These are phyloP conservation scores for Recurvirostra avosetta DNA, from an alignment of 2,113 vertebrate species.

Conservation along the genomic window DNA sequence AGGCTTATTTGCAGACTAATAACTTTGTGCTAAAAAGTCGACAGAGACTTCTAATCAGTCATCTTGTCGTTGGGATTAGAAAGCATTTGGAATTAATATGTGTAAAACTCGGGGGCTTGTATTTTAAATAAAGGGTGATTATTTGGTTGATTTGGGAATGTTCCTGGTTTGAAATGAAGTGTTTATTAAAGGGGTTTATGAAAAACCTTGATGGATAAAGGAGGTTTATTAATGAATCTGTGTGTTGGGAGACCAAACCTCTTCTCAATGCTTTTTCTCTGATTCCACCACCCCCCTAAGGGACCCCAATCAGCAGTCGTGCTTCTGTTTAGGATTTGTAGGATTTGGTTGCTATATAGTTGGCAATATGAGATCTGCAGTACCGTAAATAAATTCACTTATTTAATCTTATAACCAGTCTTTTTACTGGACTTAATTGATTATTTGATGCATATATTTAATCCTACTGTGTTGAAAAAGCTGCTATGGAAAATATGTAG, in stretches of 20 bases:
- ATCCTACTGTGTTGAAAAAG: constrained; percentile 43
- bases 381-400: constrained; percentile 76
- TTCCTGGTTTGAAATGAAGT: constrained; percentile 41
- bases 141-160: constrained; percentile 22
- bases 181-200: neutral
- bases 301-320: constrained; percentile 55
- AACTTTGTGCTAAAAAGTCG: neutral
- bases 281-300: constrained; percentile 42
- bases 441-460: constrained; percentile 64
- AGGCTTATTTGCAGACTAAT: neutral
- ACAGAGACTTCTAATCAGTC: constrained; percentile 11
- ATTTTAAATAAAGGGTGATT: constrained; percentile 56
- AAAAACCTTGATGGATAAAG: constrained; percentile 42
- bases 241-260: constrained; percentile 40
- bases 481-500: constrained; percentile 40
- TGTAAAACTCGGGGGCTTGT: constrained; percentile 48
- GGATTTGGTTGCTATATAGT: constrained; percentile 64
- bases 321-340: constrained; percentile 62
- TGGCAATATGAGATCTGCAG: constrained; percentile 66
- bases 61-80: neutral
- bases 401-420: constrained; percentile 72
- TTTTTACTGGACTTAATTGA: constrained; percentile 65
- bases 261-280: constrained; percentile 42
- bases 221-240: constrained; percentile 31
- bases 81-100: constrained; percentile 37